These are phyloP conservation scores for Pantherophis vulpinus DNA, from an alignment of 2,797 vertebrate species.

Conservation along the genomic window DNA sequence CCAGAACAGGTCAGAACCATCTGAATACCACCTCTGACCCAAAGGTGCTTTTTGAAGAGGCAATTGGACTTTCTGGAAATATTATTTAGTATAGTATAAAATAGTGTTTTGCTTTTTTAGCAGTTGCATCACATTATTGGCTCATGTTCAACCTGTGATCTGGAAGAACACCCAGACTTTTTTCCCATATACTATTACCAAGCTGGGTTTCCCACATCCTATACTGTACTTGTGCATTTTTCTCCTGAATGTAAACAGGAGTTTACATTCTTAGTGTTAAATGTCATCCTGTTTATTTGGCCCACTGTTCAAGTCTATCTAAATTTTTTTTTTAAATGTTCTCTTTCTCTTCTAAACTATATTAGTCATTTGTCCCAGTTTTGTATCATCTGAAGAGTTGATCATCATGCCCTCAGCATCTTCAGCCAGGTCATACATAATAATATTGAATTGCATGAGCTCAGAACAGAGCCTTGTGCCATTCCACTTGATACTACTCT, in stretches of 20 bases:
- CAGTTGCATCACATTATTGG: neutral
- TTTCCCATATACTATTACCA: neutral
- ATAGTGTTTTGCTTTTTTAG: neutral
- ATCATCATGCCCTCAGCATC: neutral
- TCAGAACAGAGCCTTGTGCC: neutral
- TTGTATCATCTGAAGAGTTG: neutral
- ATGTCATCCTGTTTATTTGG: neutral
- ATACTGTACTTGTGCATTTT: neutral
- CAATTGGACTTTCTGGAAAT: too few species aligned
- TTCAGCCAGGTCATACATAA: neutral
- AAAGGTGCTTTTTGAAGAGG: too few species aligned
- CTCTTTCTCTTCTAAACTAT: neutral
- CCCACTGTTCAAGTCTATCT: neutral
- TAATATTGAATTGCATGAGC: neutral
- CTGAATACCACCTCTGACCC: neutral
- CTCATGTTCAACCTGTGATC: neutral
- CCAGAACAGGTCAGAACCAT: too few species aligned
- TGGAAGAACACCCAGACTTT: neutral
- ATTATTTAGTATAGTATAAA: too few species aligned
- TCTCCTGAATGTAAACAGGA: neutral
- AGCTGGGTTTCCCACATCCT: neutral
- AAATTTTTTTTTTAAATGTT: neutral
- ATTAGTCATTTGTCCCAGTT: neutral
- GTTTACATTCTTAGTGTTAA: neutral
- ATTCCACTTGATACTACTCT: neutral